Percentiles rank a stretch among this genome's conserved stretches.
Conservation (phyloP, 1,140 invertebrate species). For the Nasonia vitripennis region DNA sequence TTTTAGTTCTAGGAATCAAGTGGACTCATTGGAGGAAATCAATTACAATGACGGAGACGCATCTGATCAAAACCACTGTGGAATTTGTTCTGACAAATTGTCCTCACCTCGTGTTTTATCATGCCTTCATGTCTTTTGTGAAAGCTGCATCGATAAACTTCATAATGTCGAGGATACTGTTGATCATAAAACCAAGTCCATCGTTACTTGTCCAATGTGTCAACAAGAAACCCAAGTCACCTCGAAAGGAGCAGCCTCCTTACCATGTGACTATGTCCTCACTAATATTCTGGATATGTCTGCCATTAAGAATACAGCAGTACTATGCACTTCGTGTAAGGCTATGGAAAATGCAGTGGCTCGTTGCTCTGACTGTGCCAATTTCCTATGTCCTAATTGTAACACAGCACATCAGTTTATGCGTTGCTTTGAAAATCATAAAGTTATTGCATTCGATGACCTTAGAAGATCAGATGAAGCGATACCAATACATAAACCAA, state of each 20-base stretch:
- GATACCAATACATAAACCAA: constrained; percentile 87
- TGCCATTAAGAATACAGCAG: constrained; percentile 83
- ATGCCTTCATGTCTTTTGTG: constrained; percentile 95
- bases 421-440: constrained; percentile 95
- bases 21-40: constrained; percentile 48
- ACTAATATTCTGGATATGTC: constrained; percentile 91
- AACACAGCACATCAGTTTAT: constrained; percentile 95
- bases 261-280: constrained; percentile 89
- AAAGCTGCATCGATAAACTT: constrained; percentile 89
- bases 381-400: constrained; percentile 94
- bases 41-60: constrained; percentile 42
- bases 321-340: constrained; percentile 91
- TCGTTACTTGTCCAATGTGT: constrained; percentile 85
- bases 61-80: constrained; percentile 57
- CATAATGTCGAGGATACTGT: constrained; percentile 81
- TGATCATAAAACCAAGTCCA: constrained; percentile 76
- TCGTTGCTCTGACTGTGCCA: constrained; percentile 93
- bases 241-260: constrained; percentile 82
- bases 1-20: constrained; percentile 52
- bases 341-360: constrained; percentile 93
- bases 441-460: constrained; percentile 91
- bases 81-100: constrained; percentile 81
- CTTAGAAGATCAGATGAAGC: constrained; percentile 85
- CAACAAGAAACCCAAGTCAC: constrained; percentile 88
- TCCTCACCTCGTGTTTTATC: constrained; percentile 88